Evolutionary conservation across 2,888 invertebrate species (phyloP), one percentile per base, ranked within the genome.

Genomic region (Meliscaeva auricollis): DNA sequence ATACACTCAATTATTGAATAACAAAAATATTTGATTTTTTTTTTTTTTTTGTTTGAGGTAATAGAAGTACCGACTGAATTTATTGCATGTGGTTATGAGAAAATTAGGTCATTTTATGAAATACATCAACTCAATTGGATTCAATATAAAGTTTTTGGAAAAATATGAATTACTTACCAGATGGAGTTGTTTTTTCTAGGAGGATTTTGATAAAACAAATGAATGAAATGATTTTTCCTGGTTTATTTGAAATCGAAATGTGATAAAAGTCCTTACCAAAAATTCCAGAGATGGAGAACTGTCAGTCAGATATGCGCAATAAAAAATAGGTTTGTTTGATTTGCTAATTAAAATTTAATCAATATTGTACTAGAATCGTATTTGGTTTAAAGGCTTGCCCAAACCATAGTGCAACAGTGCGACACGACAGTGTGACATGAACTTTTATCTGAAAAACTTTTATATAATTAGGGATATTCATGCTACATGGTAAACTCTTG

Each of bases 231-330:
- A 20, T 68, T 56, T 32, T 30, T 66, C 68, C 30, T 32, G 32
- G 20, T 30, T 54, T 50, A 35, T 35, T 38, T 75, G n/a, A 56
- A 26, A 54, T 32, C 30, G 22, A 50, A 66, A 35, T 72, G 75
- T 62, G 75, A 72, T 0, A 13, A 79, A 83, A 75, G 38, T 66
- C 52, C 66, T 75, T 70, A 48, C 35, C 66, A 15, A 66, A 78
- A 79, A 79, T 50, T 52, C 50, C 50, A 32, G 3, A 26, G 26
- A 26, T n/a, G 4, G 22, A 70, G 44, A 75, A 70, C 54, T 70
- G 81, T 75, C 83, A 84, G 44, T 5, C 35, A 50, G 20, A 38
- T 20, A 44, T 72, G 70, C 70, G 75, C 69, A 70, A 54, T 62
- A 22, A 30, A 41, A 62, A 26, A 20, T 26, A 17, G 50, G 68